A percentile compares a stretch with the other conserved stretches of the same genome.
These are phyloP conservation scores for Macaria notata DNA, from an alignment of 2,888 invertebrate genomes.

Conservation along the genomic window DNA sequence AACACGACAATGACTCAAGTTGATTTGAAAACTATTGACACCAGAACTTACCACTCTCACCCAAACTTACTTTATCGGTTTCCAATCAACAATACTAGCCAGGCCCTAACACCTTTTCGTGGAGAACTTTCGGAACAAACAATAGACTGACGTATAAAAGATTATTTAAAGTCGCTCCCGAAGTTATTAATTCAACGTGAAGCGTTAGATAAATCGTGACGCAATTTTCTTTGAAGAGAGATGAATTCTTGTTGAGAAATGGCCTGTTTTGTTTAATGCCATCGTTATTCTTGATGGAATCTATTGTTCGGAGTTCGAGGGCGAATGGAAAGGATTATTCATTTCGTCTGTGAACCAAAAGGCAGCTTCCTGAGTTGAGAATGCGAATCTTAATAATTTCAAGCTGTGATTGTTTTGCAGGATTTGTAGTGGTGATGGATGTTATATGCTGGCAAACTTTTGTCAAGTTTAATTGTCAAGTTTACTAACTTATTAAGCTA, in stretches of 20 bases:
- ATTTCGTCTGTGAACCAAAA: slow-evolving; percentile 60
- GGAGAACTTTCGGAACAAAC: slow-evolving; percentile 28
- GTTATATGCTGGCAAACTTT: not conserved
- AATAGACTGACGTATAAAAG: slow-evolving; percentile 44
- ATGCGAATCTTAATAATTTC: slow-evolving; percentile 13
- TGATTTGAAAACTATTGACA: too few relatives aligned
- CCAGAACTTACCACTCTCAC: too few relatives aligned
- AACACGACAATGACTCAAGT: too few relatives aligned
- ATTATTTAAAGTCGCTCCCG: slow-evolving; percentile 51
- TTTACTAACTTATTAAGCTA: too few relatives aligned
- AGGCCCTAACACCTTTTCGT: too few relatives aligned
- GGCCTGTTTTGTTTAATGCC: slow-evolving; percentile 74
- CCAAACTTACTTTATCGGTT: too few relatives aligned
- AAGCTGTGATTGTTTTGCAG: slow-evolving; percentile 1
- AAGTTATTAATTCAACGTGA: slow-evolving; percentile 58
- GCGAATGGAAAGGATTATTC: slow-evolving; percentile 72
- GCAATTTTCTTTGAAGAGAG: slow-evolving; percentile 49
- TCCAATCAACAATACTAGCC: not conserved
- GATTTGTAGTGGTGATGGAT: slow-evolving; percentile 7
- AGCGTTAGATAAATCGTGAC: slow-evolving; percentile 53
- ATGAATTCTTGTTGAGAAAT: slow-evolving; percentile 52
- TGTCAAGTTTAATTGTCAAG: too few relatives aligned
- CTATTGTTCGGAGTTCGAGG: slow-evolving; percentile 70
- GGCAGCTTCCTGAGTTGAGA: slow-evolving; percentile 41
- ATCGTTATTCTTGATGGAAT: slow-evolving; percentile 73